phyloP scores from a whole-genome alignment of 2,888 invertebrate species.

The Drosophila anomelani region DNA sequence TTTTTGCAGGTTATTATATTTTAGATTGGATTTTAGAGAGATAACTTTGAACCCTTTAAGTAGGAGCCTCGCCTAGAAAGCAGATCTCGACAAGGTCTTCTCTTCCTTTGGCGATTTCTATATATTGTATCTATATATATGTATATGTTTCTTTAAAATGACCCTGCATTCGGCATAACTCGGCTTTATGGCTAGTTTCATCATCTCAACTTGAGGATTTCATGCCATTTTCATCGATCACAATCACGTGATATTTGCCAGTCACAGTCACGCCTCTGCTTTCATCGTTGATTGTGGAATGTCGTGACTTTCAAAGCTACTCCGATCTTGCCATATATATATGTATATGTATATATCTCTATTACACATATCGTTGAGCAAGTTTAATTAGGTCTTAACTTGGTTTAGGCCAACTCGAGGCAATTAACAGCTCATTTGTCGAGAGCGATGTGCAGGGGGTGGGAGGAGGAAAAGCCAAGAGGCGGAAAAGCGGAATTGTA shows the following conservation, averaged over 20 bases:
- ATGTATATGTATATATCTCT: conserved; percentile 1
- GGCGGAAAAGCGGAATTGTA: conserved; percentile 52
- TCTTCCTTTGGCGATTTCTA: background rate
- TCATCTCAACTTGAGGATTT: conserved; percentile 5
- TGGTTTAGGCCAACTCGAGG: conserved; percentile 32
- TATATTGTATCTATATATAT: background rate
- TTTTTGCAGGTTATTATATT: background rate
- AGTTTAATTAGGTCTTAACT: conserved; percentile 38
- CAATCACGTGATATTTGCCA: conserved; percentile 35
- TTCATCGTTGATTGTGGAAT: conserved; percentile 48
- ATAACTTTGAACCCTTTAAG: background rate
- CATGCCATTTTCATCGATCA: conserved; percentile 36
- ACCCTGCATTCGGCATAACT: background rate
- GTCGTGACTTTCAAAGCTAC: conserved; percentile 27
- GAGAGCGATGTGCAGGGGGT: conserved; percentile 4
- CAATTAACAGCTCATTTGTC: conserved; percentile 70
- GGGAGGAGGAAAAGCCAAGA: conserved; percentile 11
- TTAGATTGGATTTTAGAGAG: background rate
- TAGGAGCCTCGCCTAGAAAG: background rate
- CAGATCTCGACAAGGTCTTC: background rate
- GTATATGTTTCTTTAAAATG: background rate
- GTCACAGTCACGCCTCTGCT: conserved; percentile 47
- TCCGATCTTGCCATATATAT: background rate
- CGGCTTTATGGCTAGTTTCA: conserved; percentile 1
- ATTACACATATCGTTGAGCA: conserved; percentile 45